Evolutionary conservation across 2,113 vertebrate genomes (phyloP).

Genomic region (Microtus ochrogaster): DNA sequence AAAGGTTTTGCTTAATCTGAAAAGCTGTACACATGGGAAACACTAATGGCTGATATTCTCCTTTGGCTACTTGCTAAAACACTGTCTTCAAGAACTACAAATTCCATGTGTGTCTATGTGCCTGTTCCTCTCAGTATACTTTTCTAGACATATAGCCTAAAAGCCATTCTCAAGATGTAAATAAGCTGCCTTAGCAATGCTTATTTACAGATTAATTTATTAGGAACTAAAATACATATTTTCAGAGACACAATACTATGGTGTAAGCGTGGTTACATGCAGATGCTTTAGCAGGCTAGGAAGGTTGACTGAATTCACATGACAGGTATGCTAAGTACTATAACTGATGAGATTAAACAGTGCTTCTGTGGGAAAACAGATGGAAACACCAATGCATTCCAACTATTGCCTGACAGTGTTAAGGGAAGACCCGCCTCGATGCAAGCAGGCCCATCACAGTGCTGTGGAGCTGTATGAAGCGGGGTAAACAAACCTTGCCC

Average conservation of each 20-base stretch:
- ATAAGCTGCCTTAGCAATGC: background rate
- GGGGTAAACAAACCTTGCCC: background rate
- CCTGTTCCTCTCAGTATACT: background rate
- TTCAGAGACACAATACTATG: background rate
- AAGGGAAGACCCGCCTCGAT: background rate
- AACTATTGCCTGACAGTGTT: background rate
- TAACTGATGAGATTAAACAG: constrained; percentile 13
- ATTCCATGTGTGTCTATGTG: background rate
- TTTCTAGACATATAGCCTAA: background rate
- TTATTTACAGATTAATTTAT: background rate
- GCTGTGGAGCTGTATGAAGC: too few relatives aligned
- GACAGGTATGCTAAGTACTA: background rate
- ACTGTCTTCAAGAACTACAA: background rate
- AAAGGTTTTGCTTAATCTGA: constrained; percentile 59
- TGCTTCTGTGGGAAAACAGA: background rate
- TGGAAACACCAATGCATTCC: background rate
- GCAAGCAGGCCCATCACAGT: too few relatives aligned
- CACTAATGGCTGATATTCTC: background rate
- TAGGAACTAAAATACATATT: constrained; percentile 2
- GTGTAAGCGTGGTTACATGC: background rate
- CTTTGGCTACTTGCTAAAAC: constrained; percentile 12
- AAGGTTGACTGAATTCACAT: background rate
- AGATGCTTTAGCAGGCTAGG: background rate
- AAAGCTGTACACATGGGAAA: background rate
- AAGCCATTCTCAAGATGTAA: background rate